Base-by-base conservation (phyloP, 1,140 invertebrate genomes). In the Sitobion miscanthi region DNA sequence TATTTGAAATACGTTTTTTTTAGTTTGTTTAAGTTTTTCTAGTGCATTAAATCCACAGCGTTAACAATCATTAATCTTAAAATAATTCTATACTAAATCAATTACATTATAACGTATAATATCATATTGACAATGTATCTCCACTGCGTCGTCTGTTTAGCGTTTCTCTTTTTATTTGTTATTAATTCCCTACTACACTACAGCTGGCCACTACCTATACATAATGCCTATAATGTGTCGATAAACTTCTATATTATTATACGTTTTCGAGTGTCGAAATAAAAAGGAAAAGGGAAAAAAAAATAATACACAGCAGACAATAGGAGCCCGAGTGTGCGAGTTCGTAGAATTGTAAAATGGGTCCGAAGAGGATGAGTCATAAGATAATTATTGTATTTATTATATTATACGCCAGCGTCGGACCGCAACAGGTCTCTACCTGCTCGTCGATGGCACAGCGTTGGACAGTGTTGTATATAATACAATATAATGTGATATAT, bases 321-420 rank as follows among this genome's bases (percentile, higher is more conserved):
- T 83, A 21, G 4, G 0, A 42, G 35, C 20, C 20, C 20, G 25
- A 1, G 21, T 20, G 82, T 35, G 35, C 21, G 35, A 35, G 82
- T 42, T 35, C 9, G 35, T 35, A 42, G 20, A 83, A 42, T 42
- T 20, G 35, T 35, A 42, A 5, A 83, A 42, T 42, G 35, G 82
- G 21, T 23, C 82, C 38, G 38, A 42, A 11, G 30, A 83, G 38
- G 82, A 83, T 83, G 82, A 83, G 20, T 83, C 82, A 83, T 23
- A 83, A n/a, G 17, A 77, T 77, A 77, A 77, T 77, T 77, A 77
- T 77, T 77, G n/a, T 77, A 69, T 69, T 69, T 69, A 69, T 69
- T 38, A 38, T 62, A 62, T 62, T 38, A 42, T 42, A 35, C 82
- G 35, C 35, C 82, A 7, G 82, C 20, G 82, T 42, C 35, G 21